Conservation (phyloP, 2,888 invertebrate species). For the Saturnia pavonia region DNA sequence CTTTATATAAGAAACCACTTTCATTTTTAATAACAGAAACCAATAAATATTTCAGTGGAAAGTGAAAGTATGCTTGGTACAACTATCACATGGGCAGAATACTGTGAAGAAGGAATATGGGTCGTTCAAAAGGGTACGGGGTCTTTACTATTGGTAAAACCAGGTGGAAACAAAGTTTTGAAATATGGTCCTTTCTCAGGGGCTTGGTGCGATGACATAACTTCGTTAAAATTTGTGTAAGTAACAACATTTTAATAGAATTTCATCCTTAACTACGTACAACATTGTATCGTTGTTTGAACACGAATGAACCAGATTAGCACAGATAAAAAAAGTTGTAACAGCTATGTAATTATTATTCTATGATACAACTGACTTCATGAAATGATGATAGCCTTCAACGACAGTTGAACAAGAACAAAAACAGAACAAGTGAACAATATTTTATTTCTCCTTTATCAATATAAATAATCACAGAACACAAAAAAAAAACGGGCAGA, state of each 20-base stretch:
- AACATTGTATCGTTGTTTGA: background rate
- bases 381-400: background rate
- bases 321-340: background rate
- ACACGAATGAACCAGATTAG: background rate
- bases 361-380: background rate
- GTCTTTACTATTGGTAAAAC: conserved; percentile 57
- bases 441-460: background rate
- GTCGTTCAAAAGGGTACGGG: conserved; percentile 67
- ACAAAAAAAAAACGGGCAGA: too few species aligned
- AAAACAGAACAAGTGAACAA: too few species aligned
- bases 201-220: conserved; percentile 70
- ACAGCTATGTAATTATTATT: background rate
- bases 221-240: conserved; percentile 63
- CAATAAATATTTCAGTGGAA: conserved; percentile 50
- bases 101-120: conserved; percentile 68
- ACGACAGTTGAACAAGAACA: background rate
- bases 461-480: background rate
- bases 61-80: conserved; percentile 64
- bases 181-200: conserved; percentile 69
- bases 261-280: background rate
- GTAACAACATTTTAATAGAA: conserved; percentile 28
- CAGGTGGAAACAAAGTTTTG: conserved; percentile 58
- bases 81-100: conserved; percentile 69
- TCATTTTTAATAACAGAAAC: background rate
- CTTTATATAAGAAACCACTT: background rate